Percentiles rank a stretch among this genome's conserved stretches.
These are phyloP conservation scores for Hippocampus barbouri DNA, from an alignment of 2,113 vertebrate genomes.

Conservation along the genomic window DNA sequence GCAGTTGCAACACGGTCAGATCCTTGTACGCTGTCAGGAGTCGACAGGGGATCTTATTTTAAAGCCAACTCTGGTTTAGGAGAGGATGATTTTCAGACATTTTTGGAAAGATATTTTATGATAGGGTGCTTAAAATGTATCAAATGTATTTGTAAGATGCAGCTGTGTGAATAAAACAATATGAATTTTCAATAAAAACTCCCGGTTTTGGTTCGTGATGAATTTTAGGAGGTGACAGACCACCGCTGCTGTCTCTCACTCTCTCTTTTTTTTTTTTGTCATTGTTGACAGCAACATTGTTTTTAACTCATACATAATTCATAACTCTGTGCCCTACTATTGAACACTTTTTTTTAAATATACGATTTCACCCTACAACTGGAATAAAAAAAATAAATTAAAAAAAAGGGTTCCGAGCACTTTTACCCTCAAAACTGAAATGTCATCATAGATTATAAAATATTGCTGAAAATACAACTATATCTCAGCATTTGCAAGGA, in stretches of 20 bases:
- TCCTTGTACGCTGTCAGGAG: conserved; percentile 7
- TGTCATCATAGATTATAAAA: too few species aligned
- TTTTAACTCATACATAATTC: conserved; percentile 66
- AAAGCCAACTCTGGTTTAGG: conserved; percentile 24
- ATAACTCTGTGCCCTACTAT: conserved; percentile 69
- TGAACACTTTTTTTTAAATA: conserved; percentile 61
- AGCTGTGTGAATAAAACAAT: conserved; percentile 17
- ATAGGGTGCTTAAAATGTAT: conserved; percentile 5
- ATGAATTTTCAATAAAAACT: conserved; percentile 37
- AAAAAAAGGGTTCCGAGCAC: conserved; percentile 24
- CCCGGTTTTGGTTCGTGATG: conserved; percentile 35
- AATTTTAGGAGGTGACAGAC: conserved; percentile 39
- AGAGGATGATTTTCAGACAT: not conserved
- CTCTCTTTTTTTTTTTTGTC: conserved; percentile 55
- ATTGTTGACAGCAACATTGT: conserved; percentile 61
- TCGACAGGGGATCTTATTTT: conserved; percentile 18
- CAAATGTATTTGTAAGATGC: conserved; percentile 15
- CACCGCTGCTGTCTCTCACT: conserved; percentile 8
- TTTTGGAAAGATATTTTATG: conserved; percentile 9
- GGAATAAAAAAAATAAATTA: conserved; percentile 54
- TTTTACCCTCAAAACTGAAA: conserved; percentile 22
- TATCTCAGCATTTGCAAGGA: too few species aligned
- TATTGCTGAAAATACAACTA: too few species aligned
- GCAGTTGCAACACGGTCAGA: conserved; percentile 5
- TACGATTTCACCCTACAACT: conserved; percentile 50